These are phyloP conservation scores for Perithous albicinctus DNA, from an alignment of 2,888 invertebrate species.

Conservation along the genomic window DNA sequence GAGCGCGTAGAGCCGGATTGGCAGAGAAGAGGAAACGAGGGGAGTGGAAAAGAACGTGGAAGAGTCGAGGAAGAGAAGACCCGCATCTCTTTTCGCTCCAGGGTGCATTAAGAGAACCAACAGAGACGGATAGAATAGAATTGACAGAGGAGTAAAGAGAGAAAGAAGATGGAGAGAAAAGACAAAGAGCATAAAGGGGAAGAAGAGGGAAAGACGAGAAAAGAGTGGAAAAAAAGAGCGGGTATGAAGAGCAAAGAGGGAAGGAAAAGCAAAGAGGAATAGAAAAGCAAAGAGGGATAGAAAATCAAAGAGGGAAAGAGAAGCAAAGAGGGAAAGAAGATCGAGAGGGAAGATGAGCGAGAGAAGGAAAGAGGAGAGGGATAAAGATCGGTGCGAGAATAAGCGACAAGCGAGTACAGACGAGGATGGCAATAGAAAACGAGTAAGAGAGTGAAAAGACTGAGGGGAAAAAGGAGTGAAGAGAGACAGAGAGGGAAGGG, in stretches of 20 bases:
- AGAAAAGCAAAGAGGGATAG: conserved; percentile 32
- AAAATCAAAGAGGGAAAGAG: neutral
- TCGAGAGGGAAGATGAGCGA: conserved; percentile 46
- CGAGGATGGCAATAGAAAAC: conserved; percentile 61
- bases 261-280: conserved; percentile 49
- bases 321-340: conserved; percentile 45
- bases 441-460: conserved; percentile 37
- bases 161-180: no score
- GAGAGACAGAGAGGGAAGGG: conserved; percentile 32
- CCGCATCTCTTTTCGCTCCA: conserved; percentile 55
- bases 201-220: no score
- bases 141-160: no score
- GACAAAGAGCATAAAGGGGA: no score
- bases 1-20: conserved; percentile 20
- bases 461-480: neutral
- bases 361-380: conserved; percentile 48
- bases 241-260: no score
- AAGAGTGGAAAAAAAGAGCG: no score
- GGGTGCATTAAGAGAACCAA: conserved; percentile 61
- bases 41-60: conserved; percentile 55
- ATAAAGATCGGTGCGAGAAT: conserved; percentile 67
- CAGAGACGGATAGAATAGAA: no score
- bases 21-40: neutral
- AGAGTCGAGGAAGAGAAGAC: conserved; percentile 45
- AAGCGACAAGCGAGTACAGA: conserved; percentile 48